Evolutionary conservation across 2,113 vertebrate species (phyloP).

Genomic region (Plectropomus leopardus): DNA sequence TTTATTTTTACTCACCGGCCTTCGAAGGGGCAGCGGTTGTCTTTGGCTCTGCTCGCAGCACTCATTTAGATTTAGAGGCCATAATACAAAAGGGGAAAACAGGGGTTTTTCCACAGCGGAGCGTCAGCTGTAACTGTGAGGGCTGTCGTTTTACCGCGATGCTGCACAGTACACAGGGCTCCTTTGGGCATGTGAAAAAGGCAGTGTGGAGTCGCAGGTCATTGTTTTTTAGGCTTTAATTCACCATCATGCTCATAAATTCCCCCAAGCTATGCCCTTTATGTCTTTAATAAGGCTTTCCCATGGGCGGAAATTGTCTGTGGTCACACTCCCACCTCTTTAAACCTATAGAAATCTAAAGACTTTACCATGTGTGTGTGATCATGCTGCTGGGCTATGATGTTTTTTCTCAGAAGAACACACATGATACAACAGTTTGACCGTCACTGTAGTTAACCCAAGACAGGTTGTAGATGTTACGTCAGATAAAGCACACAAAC

Average conservation of each 20-base stretch:
- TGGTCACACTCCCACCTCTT: slow-evolving; percentile 64
- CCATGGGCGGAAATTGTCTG: slow-evolving; percentile 67
- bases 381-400: slow-evolving; percentile 7
- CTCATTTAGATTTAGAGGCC: slow-evolving; percentile 76
- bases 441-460: slow-evolving; percentile 21
- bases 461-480: slow-evolving; percentile 34
- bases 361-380: slow-evolving; percentile 53
- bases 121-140: slow-evolving; percentile 43
- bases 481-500: slow-evolving; percentile 40
- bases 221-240: slow-evolving; percentile 62
- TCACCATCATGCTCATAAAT: slow-evolving; percentile 53
- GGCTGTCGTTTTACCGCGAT: slow-evolving; percentile 38
- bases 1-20: slow-evolving; percentile 76
- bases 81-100: slow-evolving; percentile 72
- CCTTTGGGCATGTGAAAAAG: slow-evolving; percentile 20
- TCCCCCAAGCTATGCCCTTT: slow-evolving; percentile 34
- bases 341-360: slow-evolving; percentile 59
- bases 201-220: slow-evolving; percentile 24
- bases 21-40: slow-evolving; percentile 75
- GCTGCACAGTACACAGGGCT: not conserved
- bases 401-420: slow-evolving; percentile 4
- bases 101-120: slow-evolving; percentile 45
- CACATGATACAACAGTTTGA: slow-evolving; percentile 10
- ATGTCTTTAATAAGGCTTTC: slow-evolving; percentile 65
- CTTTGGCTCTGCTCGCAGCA: slow-evolving; percentile 69